A percentile compares a stretch with the other conserved stretches of the same genome.
These are phyloP conservation scores for Istiophorus platypterus DNA, from an alignment of 2,113 vertebrate species.

Conservation along the genomic window DNA sequence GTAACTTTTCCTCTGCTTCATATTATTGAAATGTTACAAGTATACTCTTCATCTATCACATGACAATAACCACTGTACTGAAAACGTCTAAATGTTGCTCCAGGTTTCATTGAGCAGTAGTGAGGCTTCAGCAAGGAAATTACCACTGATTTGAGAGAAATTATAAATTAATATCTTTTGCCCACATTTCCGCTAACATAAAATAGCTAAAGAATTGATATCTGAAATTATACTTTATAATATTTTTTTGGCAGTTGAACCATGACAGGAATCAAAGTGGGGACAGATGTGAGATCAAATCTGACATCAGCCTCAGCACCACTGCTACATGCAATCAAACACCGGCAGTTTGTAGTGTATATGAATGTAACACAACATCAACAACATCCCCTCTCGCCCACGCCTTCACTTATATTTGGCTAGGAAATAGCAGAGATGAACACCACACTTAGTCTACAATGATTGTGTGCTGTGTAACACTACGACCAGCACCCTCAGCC, in stretches of 20 bases:
- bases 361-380: conserved; percentile 53
- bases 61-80: conserved; percentile 45
- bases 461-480: conserved; percentile 22
- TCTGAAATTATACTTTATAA: background rate
- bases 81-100: conserved; percentile 6
- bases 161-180: conserved; percentile 8
- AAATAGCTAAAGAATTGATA: background rate
- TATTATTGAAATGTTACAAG: conserved; percentile 40
- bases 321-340: conserved; percentile 52
- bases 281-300: conserved; percentile 28
- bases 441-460: conserved; percentile 1
- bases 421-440: conserved; percentile 38
- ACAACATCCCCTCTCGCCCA: conserved; percentile 16
- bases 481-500: conserved; percentile 37
- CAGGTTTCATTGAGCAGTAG: conserved; percentile 19
- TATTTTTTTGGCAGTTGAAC: conserved; percentile 20
- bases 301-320: conserved; percentile 28
- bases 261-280: conserved; percentile 1
- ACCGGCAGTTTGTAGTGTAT: conserved; percentile 32
- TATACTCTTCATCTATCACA: conserved; percentile 53
- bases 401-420: conserved; percentile 1
- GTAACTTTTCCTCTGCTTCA: conserved; percentile 55
- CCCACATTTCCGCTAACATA: background rate
- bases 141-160: background rate
- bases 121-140: conserved; percentile 25